Evolutionary conservation across 2,797 vertebrate genomes (phyloP).

Genomic region (Enteromius paludinosus): DNA sequence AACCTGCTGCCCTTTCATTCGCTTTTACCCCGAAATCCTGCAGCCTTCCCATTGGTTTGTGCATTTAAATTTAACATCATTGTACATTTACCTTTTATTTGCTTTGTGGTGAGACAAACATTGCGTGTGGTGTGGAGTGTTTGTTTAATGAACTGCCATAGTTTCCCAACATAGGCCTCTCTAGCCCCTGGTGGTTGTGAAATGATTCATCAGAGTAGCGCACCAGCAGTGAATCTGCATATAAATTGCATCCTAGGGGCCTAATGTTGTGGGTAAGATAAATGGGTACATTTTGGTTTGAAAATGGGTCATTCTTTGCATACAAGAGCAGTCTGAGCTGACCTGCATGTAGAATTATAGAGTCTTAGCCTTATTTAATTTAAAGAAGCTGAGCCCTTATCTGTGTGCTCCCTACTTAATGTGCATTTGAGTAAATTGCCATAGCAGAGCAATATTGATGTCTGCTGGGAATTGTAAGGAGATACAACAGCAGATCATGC

Average conservation of each 20-base stretch:
- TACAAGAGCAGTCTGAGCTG: slow-evolving; percentile 32
- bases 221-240: slow-evolving; percentile 79
- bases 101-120: slow-evolving; percentile 30
- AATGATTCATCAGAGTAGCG: slow-evolving; percentile 73
- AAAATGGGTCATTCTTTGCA: slow-evolving; percentile 50
- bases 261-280: slow-evolving; percentile 53
- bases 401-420: background rate
- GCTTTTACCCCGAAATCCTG: slow-evolving; percentile 14
- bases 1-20: slow-evolving; percentile 15
- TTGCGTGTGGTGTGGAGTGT: slow-evolving; percentile 40
- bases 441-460: background rate
- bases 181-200: slow-evolving; percentile 71
- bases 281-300: slow-evolving; percentile 35
- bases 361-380: slow-evolving; percentile 1
- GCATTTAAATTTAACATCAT: background rate
- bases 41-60: background rate
- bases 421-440: slow-evolving; percentile 16
- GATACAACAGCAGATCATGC: background rate
- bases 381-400: background rate
- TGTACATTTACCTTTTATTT: slow-evolving; percentile 18
- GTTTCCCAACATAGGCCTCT: slow-evolving; percentile 10
- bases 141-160: slow-evolving; percentile 47
- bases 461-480: background rate
- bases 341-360: slow-evolving; percentile 17
- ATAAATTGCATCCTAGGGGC: slow-evolving; percentile 72